phyloP scores from a whole-genome alignment of 2,888 invertebrate genomes.

The Cerceris ruficornis region DNA sequence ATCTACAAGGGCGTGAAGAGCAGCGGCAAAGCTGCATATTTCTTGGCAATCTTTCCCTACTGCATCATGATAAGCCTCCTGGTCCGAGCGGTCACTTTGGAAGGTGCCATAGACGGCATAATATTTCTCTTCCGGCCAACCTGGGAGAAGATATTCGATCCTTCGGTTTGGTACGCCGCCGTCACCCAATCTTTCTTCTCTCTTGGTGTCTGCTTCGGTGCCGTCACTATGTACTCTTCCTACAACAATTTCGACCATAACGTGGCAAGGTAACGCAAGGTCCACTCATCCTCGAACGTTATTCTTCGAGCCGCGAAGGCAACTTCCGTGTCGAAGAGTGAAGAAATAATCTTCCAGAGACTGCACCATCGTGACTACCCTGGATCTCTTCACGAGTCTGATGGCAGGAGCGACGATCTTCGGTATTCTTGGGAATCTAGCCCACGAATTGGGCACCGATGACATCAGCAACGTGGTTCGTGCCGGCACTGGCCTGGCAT shows the following conservation, averaged over 20 bases:
- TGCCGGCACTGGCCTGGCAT: slow-evolving; percentile 91
- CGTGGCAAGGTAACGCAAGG: slow-evolving; percentile 82
- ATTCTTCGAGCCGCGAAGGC: too few species aligned
- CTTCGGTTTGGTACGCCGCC: slow-evolving; percentile 86
- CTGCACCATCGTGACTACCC: slow-evolving; percentile 89
- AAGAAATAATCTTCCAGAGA: slow-evolving; percentile 80
- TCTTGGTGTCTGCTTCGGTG: slow-evolving; percentile 85
- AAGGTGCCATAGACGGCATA: slow-evolving; percentile 85
- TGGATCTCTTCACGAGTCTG: slow-evolving; percentile 92
- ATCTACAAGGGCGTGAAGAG: slow-evolving; percentile 84
- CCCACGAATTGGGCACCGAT: slow-evolving; percentile 85
- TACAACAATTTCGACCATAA: slow-evolving; percentile 85
- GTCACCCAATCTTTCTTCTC: slow-evolving; percentile 86
- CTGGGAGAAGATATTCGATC: slow-evolving; percentile 85
- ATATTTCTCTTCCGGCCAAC: slow-evolving; percentile 86
- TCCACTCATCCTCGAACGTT: too few species aligned
- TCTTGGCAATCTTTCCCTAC: slow-evolving; percentile 88
- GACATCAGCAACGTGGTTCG: slow-evolving; percentile 87
- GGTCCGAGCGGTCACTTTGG: slow-evolving; percentile 84
- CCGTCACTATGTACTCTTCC: slow-evolving; percentile 85
- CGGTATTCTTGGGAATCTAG: slow-evolving; percentile 91
- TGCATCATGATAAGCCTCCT: slow-evolving; percentile 84
- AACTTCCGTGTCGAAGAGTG: too few species aligned
- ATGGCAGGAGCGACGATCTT: slow-evolving; percentile 93
- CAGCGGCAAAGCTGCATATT: slow-evolving; percentile 86